A percentile compares a stretch with the other conserved stretches of the same genome.
These are phyloP conservation scores for Resseliella maxima DNA, from an alignment of 2,888 invertebrate species.

Conservation along the genomic window DNA sequence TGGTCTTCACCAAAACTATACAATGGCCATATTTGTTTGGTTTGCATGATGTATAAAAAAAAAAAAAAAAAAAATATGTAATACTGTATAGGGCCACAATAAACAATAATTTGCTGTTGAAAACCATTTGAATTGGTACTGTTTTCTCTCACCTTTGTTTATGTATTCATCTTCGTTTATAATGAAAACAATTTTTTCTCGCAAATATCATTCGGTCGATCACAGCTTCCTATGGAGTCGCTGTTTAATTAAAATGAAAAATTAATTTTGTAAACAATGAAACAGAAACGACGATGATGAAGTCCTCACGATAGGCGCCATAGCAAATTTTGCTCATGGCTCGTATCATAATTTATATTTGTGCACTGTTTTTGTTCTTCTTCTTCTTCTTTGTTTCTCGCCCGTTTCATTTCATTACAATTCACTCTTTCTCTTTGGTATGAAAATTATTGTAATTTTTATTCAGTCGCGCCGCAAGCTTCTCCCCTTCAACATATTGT, in stretches of 20 bases:
- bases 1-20: background rate
- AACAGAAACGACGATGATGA: background rate
- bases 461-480: background rate
- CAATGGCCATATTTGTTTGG: background rate
- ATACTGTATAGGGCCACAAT: background rate
- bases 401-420: too few relatives aligned
- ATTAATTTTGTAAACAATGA: constrained; percentile 49
- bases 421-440: background rate
- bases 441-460: constrained; percentile 18
- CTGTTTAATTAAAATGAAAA: constrained; percentile 47
- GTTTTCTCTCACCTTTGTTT: constrained; percentile 17
- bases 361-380: background rate
- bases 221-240: constrained; percentile 29
- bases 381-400: background rate
- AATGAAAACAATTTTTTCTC: background rate
- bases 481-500: constrained; percentile 3
- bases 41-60: background rate
- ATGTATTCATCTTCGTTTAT: constrained; percentile 2
- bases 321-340: constrained; percentile 13
- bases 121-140: constrained; percentile 13
- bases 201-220: constrained; percentile 18
- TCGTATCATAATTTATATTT: background rate
- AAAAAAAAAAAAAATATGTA: too few relatives aligned
- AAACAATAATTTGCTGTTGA: background rate
- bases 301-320: constrained; percentile 39